Base-by-base conservation (phyloP, 2,797 vertebrate species). In the Anabacerthia variegaticeps region DNA sequence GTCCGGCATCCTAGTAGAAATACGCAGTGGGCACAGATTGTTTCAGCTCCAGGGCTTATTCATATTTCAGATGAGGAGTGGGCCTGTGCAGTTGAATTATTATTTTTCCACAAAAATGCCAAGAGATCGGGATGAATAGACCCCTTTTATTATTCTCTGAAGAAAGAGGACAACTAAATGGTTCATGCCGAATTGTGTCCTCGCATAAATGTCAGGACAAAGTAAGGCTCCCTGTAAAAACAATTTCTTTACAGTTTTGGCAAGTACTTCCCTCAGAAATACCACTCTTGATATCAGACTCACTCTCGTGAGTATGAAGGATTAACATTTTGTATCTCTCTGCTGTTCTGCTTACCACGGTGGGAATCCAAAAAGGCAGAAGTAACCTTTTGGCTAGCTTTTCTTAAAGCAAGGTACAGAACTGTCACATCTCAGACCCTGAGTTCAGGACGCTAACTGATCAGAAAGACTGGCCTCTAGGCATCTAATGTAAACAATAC, bases 21-120 rank as follows among this genome's bases (percentile, higher is more conserved):
- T 91, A 94, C 88, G 74, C 95, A 96, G 55, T 93, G 85, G 92
- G 86, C 85, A 97, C 44, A 95, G 80, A 95, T 48, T 86, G 32
- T 84, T 93, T 59, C 26, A 14, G 34, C 51, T 92, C 59, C 37
- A 77, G 80, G 58, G 61, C 37, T 86, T 96, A 84, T 95, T 97
- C 95, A 59, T 93, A 89, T 97, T 97, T 97, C 97, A 97, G 82
- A 92, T 91, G 95, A 96, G 51, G 91, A 94, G 89, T 85, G 82
- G 89, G 93, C 56, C 91, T 84, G 85, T 93, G 94, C 76, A 96
- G 52, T 78, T 84, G 79, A 95, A 91, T 84, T 96, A 95, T 96
- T 97, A 94, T 95, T 96, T 95, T 96, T 96, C 95, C 88, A 93
- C 22, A 14, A 95, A 96, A 95, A 91, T 37, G 11, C 89, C 73